These are phyloP conservation scores for Rhamphomyia laevipes DNA, from an alignment of 2,888 invertebrate species.

Conservation along the genomic window DNA sequence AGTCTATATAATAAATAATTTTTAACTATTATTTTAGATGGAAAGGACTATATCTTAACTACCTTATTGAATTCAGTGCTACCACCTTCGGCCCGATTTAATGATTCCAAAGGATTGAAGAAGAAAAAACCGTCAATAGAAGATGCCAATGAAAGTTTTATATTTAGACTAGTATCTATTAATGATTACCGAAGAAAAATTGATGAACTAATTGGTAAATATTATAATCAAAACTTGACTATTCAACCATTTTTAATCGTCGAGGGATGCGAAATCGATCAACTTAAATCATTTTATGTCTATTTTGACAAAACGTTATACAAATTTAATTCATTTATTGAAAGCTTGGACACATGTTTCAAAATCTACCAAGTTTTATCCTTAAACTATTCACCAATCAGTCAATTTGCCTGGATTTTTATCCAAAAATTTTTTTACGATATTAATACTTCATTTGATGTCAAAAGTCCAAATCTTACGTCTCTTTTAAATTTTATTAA, in stretches of 20 bases:
- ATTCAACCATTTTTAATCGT: conserved; percentile 15
- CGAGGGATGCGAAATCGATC: conserved; percentile 9
- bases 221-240: conserved; percentile 14
- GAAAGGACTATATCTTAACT: conserved; percentile 8
- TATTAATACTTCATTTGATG: neutral
- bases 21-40: too few species aligned
- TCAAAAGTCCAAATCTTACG: neutral
- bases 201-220: conserved; percentile 12
- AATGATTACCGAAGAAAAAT: conserved; percentile 13
- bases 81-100: conserved; percentile 9
- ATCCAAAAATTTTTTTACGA: neutral
- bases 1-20: too few species aligned
- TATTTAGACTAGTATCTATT: conserved; percentile 10
- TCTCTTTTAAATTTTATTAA: conserved; percentile 1
- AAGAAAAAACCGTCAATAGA: conserved; percentile 14
- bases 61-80: conserved; percentile 11
- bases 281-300: conserved; percentile 10
- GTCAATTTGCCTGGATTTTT: neutral
- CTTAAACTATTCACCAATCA: neutral
- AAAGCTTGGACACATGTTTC: neutral
- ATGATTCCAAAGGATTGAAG: conserved; percentile 8
- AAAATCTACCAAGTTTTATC: neutral
- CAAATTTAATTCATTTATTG: neutral
- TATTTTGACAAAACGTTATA: conserved; percentile 14
- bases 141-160: conserved; percentile 15